Evolutionary conservation across 2,797 vertebrate genomes (phyloP).

Genomic region (Enteromius treurensis): DNA sequence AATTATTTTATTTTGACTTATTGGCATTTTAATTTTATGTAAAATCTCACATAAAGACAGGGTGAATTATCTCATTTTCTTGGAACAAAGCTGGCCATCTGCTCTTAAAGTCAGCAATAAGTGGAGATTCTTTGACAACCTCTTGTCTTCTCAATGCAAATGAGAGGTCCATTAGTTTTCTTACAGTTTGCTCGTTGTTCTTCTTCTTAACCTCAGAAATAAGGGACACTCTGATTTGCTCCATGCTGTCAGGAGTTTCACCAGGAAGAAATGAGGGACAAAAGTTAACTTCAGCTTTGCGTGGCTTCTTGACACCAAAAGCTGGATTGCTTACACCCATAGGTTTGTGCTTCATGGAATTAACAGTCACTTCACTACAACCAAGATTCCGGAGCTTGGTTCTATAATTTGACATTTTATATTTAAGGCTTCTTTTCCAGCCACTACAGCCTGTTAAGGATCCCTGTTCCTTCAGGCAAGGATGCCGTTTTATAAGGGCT

Average conservation of each 20-base stretch:
- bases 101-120: slow-evolving; percentile 29
- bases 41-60: not conserved
- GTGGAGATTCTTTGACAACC: slow-evolving; percentile 35
- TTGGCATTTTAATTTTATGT: not conserved
- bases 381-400: slow-evolving; percentile 18
- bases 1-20: not conserved
- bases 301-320: slow-evolving; percentile 26
- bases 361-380: slow-evolving; percentile 29
- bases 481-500: slow-evolving; percentile 18
- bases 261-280: slow-evolving; percentile 37
- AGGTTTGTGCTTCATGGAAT: slow-evolving; percentile 37
- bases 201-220: slow-evolving; percentile 21
- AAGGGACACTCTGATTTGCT: slow-evolving; percentile 25
- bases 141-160: slow-evolving; percentile 31
- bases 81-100: slow-evolving; percentile 10
- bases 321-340: slow-evolving; percentile 29
- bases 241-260: slow-evolving; percentile 27
- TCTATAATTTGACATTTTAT: slow-evolving; percentile 19
- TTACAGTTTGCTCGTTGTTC: slow-evolving; percentile 1
- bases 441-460: slow-evolving; percentile 27
- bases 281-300: slow-evolving; percentile 31
- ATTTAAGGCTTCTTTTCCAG: slow-evolving; percentile 21
- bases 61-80: slow-evolving; percentile 1
- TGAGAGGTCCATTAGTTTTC: not conserved
- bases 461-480: slow-evolving; percentile 12